Base-by-base conservation (phyloP, 2,888 invertebrate genomes). In the Cacoxenus indagator region DNA sequence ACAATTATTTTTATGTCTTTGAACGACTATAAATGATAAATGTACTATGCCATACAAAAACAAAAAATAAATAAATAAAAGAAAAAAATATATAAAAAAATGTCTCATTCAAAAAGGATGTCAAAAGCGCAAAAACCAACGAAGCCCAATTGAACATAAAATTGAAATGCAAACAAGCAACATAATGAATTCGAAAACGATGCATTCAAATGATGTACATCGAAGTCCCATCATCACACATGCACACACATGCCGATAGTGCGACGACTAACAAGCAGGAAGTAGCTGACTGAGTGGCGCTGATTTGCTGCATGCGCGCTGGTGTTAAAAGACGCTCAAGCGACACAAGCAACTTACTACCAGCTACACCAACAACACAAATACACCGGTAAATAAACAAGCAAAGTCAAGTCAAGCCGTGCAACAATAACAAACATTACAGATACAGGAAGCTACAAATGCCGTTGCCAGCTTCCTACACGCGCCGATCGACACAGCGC, bases 361-460 rank as follows among this genome's bases (percentile, higher is more conserved):
- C 51, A 51, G 51, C n/a, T 6, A 22, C 2, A 37, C 37, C 17
- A 19, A 51, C 24, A 51, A 19, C 14, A 48, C 6, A 48, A 48
- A 17, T 17, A 17, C 2, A 48, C 4, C 3, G 8, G 19, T 19
- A 22, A 8, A 51, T 11, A 51, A 51, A n/a, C 51, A 43, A 37
- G n/a, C 17, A 70, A 26, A 11, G 70, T 61, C 46, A 67, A 64
- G 65, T 65, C 31, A 31, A 31, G 31, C 31, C 9, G 9, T 31
- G 72, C 62, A 62, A 72, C 72, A 76, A 75, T 73, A 72, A 72
- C 71, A 73, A 80, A 72, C 77, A 71, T 73, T 82, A 78, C 70
- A 79, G 78, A 78, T 80, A 82, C 82, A 83, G 80, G 80, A 80
- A 80, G 82, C 84, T 75, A 76, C 77, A 76, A 83, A 70, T 37